Evolutionary conservation across 2,113 vertebrate species (phyloP).

Genomic region (Balaenoptera acutorostrata): DNA sequence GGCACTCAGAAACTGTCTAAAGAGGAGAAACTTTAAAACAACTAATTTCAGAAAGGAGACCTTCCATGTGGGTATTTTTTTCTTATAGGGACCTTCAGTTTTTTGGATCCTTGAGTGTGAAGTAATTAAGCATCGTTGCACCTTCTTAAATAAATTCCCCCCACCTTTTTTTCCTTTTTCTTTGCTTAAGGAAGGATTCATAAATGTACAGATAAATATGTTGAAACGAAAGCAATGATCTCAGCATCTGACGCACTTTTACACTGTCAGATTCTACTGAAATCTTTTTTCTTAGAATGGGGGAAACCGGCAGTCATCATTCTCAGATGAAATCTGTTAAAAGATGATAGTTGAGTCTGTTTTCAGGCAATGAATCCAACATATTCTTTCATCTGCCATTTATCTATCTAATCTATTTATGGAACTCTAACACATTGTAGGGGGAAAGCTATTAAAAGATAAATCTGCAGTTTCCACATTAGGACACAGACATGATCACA

Average conservation of each 20-base stretch:
- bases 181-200: not conserved
- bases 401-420: slow-evolving; percentile 1
- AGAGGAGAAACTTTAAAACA: not conserved
- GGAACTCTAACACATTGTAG: slow-evolving; percentile 48
- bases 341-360: slow-evolving; percentile 65
- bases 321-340: slow-evolving; percentile 66
- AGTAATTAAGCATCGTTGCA: not conserved
- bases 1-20: not conserved
- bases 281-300: slow-evolving; percentile 65
- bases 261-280: slow-evolving; percentile 59
- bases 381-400: slow-evolving; percentile 61
- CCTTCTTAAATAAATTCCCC: not conserved
- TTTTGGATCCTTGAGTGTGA: not conserved
- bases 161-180: not conserved
- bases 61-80: not conserved
- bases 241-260: slow-evolving; percentile 34
- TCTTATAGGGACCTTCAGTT: not conserved
- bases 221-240: slow-evolving; percentile 51
- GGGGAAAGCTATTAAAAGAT: slow-evolving; percentile 56
- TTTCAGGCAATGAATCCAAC: slow-evolving; percentile 59
- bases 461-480: slow-evolving; percentile 50
- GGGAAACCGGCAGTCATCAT: not conserved
- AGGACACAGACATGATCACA: slow-evolving; percentile 51
- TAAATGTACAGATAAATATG: slow-evolving; percentile 40
- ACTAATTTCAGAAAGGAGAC: not conserved